Conservation (phyloP, 2,113 vertebrate genomes). For the Zosterops hypoxanthus region DNA sequence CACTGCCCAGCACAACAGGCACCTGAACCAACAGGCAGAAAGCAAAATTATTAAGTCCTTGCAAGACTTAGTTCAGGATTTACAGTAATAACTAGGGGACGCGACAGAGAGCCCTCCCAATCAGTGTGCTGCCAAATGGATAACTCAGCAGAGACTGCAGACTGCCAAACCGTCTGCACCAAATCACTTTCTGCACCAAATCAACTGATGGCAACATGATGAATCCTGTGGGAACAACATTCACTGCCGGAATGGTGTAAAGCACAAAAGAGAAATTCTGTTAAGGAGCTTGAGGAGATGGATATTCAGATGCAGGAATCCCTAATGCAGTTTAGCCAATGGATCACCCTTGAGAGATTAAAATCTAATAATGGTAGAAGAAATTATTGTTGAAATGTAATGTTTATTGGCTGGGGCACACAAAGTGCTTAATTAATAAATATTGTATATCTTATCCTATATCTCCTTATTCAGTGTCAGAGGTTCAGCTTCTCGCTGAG, state of each 20-base stretch:
- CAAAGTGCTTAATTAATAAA: constrained; percentile 78
- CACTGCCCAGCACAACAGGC: not conserved
- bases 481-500: not conserved
- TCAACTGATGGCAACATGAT: constrained; percentile 63
- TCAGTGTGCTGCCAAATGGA: not conserved
- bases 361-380: constrained; percentile 66
- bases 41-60: not conserved
- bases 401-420: constrained; percentile 78
- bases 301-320: constrained; percentile 89
- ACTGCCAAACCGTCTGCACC: not conserved
- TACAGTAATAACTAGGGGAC: not conserved
- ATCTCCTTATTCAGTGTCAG: constrained; percentile 75
- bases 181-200: constrained; percentile 45
- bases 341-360: constrained; percentile 91
- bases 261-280: constrained; percentile 76
- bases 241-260: constrained; percentile 74
- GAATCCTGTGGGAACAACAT: constrained; percentile 67
- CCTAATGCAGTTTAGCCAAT: constrained; percentile 86
- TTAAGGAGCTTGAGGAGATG: constrained; percentile 91
- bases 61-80: not conserved
- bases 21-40: not conserved
- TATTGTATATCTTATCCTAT: constrained; percentile 82
- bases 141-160: not conserved
- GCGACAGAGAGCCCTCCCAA: not conserved
- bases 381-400: constrained; percentile 79